Percentiles rank a stretch among this genome's conserved stretches.
These are phyloP conservation scores for Mirza zaza DNA, from an alignment of 2,113 vertebrate genomes.

Conservation along the genomic window DNA sequence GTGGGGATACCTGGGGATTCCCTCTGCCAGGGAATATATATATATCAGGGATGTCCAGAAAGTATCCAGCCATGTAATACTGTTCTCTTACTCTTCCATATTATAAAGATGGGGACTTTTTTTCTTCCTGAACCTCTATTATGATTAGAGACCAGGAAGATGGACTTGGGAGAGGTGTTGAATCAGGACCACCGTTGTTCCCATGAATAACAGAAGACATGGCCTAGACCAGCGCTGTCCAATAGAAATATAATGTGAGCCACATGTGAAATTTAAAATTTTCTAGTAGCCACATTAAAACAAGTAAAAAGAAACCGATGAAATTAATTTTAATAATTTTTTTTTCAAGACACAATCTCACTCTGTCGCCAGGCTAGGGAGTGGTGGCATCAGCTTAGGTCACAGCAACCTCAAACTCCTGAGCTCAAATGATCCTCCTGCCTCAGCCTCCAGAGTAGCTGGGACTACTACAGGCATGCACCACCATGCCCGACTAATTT, in stretches of 20 bases:
- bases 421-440: too few species aligned
- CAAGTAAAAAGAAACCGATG: not conserved
- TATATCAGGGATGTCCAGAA: too few species aligned
- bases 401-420: too few species aligned
- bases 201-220: not conserved
- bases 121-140: not conserved
- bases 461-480: too few species aligned
- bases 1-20: not conserved
- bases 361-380: too few species aligned
- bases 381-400: too few species aligned
- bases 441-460: too few species aligned
- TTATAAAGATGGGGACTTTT: not conserved
- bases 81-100: too few species aligned
- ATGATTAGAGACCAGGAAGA: not conserved
- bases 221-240: not conserved
- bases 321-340: constrained; percentile 13
- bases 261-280: not conserved
- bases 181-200: not conserved
- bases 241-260: not conserved
- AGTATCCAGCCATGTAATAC: too few species aligned
- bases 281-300: not conserved
- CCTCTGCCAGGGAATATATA: not conserved
- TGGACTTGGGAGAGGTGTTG: not conserved
- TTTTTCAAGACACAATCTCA: not conserved
- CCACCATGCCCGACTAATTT: too few species aligned